These are phyloP conservation scores for Anoplophora glabripennis DNA, from an alignment of 1,140 invertebrate species.

Conservation along the genomic window DNA sequence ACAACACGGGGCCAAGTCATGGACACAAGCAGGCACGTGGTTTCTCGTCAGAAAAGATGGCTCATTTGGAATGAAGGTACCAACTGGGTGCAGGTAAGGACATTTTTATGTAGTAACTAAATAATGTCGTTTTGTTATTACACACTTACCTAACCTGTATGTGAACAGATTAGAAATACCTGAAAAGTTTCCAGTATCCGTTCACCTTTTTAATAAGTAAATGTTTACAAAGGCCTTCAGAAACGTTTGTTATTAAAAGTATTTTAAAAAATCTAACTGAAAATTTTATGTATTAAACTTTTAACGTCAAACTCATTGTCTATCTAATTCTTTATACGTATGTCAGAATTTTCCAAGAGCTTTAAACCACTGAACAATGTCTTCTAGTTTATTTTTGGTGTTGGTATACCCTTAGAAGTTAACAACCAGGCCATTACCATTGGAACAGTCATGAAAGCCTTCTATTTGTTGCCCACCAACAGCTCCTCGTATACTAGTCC, in stretches of 20 bases:
- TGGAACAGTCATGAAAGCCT: conserved; percentile 41
- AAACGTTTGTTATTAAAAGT: background rate
- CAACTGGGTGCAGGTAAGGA: conserved; percentile 43
- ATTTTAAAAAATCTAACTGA: conserved; percentile 19
- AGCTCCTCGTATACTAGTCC: conserved; percentile 35
- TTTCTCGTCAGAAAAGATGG: conserved; percentile 34
- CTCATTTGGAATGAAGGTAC: conserved; percentile 39
- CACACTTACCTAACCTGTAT: too few relatives aligned
- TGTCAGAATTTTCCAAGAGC: too few relatives aligned
- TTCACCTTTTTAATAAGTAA: too few relatives aligned
- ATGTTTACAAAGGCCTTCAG: too few relatives aligned
- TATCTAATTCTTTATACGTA: too few relatives aligned
- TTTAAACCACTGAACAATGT: too few relatives aligned
- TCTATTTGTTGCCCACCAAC: conserved; percentile 43
- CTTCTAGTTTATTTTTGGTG: conserved; percentile 39
- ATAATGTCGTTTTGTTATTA: too few relatives aligned
- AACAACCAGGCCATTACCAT: conserved; percentile 39
- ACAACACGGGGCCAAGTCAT: conserved; percentile 2
- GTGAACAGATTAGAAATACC: too few relatives aligned
- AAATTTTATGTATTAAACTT: too few relatives aligned
- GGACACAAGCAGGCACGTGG: conserved; percentile 32
- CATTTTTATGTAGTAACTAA: too few relatives aligned
- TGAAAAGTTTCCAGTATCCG: too few relatives aligned
- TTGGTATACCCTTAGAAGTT: conserved; percentile 38
- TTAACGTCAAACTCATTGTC: too few relatives aligned